Conservation (phyloP, 2,797 vertebrate genomes). For the Gallinago nigripennis region DNA sequence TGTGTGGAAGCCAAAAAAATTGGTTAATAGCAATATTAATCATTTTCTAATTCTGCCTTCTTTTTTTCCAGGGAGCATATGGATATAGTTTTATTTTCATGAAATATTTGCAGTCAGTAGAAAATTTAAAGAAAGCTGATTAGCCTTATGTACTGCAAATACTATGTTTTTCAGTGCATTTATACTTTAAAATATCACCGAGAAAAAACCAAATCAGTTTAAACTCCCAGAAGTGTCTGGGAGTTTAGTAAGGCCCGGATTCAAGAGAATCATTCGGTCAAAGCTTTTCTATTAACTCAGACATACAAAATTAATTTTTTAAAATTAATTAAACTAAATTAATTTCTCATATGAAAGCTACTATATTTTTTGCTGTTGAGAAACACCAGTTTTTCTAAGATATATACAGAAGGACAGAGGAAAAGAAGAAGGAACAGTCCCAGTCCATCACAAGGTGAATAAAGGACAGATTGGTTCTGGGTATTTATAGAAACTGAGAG, state of each 20-base stretch:
- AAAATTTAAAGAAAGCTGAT: conserved; percentile 29
- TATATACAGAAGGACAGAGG: background rate
- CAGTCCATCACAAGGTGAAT: background rate
- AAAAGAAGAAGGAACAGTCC: background rate
- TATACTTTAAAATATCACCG: background rate
- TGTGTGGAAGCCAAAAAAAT: background rate
- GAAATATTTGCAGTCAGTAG: background rate
- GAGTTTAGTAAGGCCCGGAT: background rate
- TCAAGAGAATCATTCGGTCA: background rate
- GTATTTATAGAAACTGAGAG: background rate
- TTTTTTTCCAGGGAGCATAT: background rate
- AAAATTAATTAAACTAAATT: no score
- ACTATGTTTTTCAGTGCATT: background rate
- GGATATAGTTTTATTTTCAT: background rate
- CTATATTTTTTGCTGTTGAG: background rate
- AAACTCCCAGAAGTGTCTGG: background rate
- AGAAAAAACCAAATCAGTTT: background rate
- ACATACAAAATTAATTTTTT: background rate
- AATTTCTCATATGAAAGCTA: background rate
- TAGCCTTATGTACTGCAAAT: background rate
- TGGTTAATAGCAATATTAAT: conserved; percentile 25
- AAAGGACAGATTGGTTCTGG: background rate
- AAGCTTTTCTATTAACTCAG: conserved; percentile 15
- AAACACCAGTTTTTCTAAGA: background rate
- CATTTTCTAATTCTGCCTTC: background rate